phyloP scores from a whole-genome alignment of 2,888 invertebrate genomes.

The Nezara viridula region DNA sequence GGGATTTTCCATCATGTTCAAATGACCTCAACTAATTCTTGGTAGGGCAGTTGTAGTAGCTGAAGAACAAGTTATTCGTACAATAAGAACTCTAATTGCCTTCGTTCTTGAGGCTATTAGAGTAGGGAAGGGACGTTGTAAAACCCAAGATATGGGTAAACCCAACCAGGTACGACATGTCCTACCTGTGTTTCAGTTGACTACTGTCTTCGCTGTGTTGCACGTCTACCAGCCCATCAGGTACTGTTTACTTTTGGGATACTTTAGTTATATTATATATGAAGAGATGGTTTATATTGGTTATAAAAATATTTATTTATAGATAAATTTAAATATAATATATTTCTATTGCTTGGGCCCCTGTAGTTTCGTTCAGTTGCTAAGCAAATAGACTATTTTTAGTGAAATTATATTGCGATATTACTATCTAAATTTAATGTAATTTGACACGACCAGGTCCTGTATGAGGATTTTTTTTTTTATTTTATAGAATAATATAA shows the following conservation, averaged over 20 bases:
- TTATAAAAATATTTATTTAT: too few relatives aligned
- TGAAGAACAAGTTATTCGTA: not conserved
- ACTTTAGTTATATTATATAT: too few relatives aligned
- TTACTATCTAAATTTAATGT: too few relatives aligned
- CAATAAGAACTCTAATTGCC: not conserved
- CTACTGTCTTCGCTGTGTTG: not conserved
- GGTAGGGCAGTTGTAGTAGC: not conserved
- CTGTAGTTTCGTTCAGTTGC: too few relatives aligned
- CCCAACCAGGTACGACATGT: not conserved
- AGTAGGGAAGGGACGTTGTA: not conserved
- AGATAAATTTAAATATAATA: too few relatives aligned
- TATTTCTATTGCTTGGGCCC: too few relatives aligned
- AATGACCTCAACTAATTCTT: not conserved
- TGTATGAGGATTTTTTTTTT: too few relatives aligned
- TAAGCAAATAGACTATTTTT: too few relatives aligned
- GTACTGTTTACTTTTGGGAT: not conserved
- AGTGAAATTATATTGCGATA: too few relatives aligned
- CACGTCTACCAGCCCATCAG: not conserved
- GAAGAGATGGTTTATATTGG: too few relatives aligned
- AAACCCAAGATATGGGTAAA: not conserved
- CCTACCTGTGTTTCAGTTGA: not conserved
- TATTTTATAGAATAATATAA: too few relatives aligned
- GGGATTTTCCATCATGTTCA: not conserved
- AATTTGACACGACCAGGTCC: too few relatives aligned
- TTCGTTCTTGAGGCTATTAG: not conserved